Conservation (phyloP, 2,888 invertebrate genomes). For the Megastigmus dorsalis region DNA sequence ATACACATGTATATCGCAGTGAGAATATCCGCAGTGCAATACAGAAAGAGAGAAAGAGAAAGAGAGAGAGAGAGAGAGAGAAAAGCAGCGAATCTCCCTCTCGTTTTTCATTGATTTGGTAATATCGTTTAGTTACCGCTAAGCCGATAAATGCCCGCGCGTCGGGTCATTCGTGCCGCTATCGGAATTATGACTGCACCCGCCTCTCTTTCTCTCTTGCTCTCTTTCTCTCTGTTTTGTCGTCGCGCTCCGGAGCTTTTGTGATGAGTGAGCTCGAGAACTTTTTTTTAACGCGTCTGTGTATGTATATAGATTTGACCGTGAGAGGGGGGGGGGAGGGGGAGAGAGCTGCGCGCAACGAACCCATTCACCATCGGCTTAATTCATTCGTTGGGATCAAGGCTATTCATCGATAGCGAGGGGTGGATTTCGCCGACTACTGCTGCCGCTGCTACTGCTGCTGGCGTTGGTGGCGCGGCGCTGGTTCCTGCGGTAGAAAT, state of each 20-base stretch:
- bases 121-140: slow-evolving; percentile 54
- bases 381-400: slow-evolving; percentile 2
- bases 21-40: not conserved
- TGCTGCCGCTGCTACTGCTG: too few species aligned
- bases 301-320: too few species aligned
- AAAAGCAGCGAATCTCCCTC: slow-evolving; percentile 10
- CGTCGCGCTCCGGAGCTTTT: not conserved
- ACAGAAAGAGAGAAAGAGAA: too few species aligned
- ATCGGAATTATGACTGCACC: slow-evolving; percentile 18
- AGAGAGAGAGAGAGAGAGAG: too few species aligned
- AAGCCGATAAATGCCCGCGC: slow-evolving; percentile 48
- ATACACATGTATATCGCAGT: not conserved
- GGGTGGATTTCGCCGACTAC: too few species aligned
- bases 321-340: too few species aligned
- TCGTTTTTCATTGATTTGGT: slow-evolving; percentile 52
- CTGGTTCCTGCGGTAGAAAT: too few species aligned
- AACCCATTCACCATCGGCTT: slow-evolving; percentile 18
- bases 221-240: not conserved
- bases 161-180: not conserved
- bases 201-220: not conserved
- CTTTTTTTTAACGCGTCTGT: not conserved
- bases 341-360: not conserved
- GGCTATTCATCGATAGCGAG: slow-evolving; percentile 30
- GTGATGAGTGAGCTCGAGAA: not conserved
- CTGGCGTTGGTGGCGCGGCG: too few species aligned